Evolutionary conservation across 2,113 vertebrate species (phyloP).

Genomic region (Pholis gunnellus): DNA sequence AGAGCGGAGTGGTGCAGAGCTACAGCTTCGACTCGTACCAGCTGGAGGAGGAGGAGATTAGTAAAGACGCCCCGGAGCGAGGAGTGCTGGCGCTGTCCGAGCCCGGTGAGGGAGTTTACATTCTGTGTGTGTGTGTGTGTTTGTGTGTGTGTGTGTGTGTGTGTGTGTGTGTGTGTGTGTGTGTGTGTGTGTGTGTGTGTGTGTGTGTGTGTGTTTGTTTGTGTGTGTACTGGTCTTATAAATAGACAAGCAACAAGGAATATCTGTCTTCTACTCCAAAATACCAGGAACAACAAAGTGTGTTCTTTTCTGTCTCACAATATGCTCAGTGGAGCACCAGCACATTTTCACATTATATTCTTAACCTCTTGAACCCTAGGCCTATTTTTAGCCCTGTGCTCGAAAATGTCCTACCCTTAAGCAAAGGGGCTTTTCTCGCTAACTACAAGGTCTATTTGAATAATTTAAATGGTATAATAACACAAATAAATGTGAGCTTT

Average conservation of each 20-base stretch:
- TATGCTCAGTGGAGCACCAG: neutral
- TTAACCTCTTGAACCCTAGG: no score
- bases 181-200: slow-evolving; percentile 23
- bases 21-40: slow-evolving; percentile 95
- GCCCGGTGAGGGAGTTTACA: slow-evolving; percentile 84
- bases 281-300: neutral
- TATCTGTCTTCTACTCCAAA: neutral
- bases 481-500: no score
- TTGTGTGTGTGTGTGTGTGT: slow-evolving; percentile 21
- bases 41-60: slow-evolving; percentile 90
- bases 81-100: slow-evolving; percentile 88
- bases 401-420: no score
- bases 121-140: slow-evolving; percentile 33
- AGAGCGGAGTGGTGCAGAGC: slow-evolving; percentile 90
- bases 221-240: slow-evolving; percentile 29
- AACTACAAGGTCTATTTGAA: no score
- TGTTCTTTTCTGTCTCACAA: neutral
- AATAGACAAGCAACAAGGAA: slow-evolving; percentile 20
- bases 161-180: slow-evolving; percentile 8
- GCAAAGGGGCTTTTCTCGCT: no score
- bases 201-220: slow-evolving; percentile 20
- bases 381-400: no score
- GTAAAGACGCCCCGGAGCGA: slow-evolving; percentile 86
- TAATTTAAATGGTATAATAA: no score
- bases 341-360: neutral